Evolutionary conservation across 2,888 invertebrate species (phyloP).

Genomic region (Eubasilissa splendida): DNA sequence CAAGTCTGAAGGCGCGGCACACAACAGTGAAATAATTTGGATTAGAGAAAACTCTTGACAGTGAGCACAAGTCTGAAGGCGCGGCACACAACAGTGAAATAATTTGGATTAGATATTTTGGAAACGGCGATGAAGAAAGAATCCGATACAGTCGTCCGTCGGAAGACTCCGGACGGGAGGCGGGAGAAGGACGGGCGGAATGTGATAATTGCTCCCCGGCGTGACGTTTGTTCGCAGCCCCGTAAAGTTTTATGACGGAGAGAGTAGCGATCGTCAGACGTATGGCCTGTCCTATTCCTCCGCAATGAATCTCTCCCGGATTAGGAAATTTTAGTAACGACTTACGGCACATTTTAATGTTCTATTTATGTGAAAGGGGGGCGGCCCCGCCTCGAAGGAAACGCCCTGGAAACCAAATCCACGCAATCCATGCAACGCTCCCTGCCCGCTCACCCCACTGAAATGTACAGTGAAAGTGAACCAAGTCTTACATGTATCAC

Average conservation of each 20-base stretch:
- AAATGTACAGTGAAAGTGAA: no score
- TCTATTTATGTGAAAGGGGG: slow-evolving; percentile 3
- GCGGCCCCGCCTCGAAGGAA: neutral
- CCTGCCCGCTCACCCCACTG: no score
- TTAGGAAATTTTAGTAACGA: slow-evolving; percentile 49
- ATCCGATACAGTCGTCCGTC: no score
- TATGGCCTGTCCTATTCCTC: slow-evolving; percentile 48
- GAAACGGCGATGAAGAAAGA: no score
- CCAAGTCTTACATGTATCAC: no score
- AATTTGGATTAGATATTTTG: no score
- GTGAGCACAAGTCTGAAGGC: no score
- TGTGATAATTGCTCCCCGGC: slow-evolving; percentile 55
- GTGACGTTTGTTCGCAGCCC: slow-evolving; percentile 48
- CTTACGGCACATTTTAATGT: slow-evolving; percentile 45
- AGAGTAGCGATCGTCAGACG: slow-evolving; percentile 47
- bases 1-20: no score
- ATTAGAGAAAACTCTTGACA: no score
- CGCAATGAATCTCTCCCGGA: slow-evolving; percentile 50
- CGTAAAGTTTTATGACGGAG: slow-evolving; percentile 56
- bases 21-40: no score
- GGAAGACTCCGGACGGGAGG: neutral
- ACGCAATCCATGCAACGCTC: no score
- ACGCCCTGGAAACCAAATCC: neutral
- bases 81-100: no score
- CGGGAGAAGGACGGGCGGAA: slow-evolving; percentile 9